phyloP scores from a whole-genome alignment of 1,140 invertebrate genomes.

The Myzus persicae region DNA sequence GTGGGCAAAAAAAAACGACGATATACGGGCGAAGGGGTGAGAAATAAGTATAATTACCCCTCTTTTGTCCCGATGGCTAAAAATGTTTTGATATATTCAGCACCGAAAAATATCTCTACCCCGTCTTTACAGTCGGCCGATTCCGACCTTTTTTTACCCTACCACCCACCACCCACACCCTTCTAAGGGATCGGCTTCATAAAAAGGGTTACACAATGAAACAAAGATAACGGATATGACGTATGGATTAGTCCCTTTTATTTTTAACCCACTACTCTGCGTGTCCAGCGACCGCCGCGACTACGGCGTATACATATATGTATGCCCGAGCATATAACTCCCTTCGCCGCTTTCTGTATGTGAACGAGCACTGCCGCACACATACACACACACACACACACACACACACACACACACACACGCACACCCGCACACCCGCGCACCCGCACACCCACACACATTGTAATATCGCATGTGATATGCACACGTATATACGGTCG shows the following conservation, averaged over 20 bases:
- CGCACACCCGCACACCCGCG: not conserved
- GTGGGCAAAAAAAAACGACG: conserved; percentile 56
- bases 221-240: conserved; percentile 59
- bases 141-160: conserved; percentile 59
- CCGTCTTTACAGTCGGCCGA: conserved; percentile 58
- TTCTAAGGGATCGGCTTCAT: conserved; percentile 58
- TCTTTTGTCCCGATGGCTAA: conserved; percentile 58
- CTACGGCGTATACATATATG: not conserved
- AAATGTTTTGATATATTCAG: conserved; percentile 59
- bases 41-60: conserved; percentile 59
- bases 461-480: not conserved
- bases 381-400: not conserved
- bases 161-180: conserved; percentile 17
- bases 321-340: not conserved
- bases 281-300: not conserved
- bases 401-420: not conserved
- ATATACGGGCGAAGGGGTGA: conserved; percentile 49
- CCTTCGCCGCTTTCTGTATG: conserved; percentile 21
- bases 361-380: too few relatives aligned
- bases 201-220: conserved; percentile 59
- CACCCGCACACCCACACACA: not conserved
- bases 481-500: not conserved
- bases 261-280: conserved; percentile 55
- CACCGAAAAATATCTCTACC: conserved; percentile 58
- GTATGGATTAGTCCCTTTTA: conserved; percentile 59